A percentile compares a stretch with the other conserved stretches of the same genome.
Evolutionary conservation across 1,140 invertebrate genomes (phyloP).

Genomic region (Drosophila prosaltans): DNA sequence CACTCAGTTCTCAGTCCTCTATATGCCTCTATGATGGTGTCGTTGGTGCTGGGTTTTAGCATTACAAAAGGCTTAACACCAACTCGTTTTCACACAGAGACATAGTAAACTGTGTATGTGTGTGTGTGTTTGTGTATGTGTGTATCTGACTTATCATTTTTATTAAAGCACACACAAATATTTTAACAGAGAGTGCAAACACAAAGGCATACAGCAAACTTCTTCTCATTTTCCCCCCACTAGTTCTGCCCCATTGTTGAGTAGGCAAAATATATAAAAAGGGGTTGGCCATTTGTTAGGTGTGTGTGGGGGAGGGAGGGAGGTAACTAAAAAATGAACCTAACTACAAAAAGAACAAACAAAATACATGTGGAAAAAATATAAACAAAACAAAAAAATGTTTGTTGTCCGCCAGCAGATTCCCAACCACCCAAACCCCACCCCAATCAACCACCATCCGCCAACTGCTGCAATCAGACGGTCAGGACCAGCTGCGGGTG

Average conservation of each 20-base stretch:
- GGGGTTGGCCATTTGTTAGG: not conserved
- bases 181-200: constrained; percentile 53
- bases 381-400: not conserved
- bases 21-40: constrained; percentile 16
- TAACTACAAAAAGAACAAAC: constrained; percentile 5
- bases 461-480: not conserved
- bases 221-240: no score
- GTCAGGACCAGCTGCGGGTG: constrained; percentile 7
- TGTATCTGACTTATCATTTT: constrained; percentile 56
- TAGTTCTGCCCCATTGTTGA: constrained; percentile 3
- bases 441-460: not conserved
- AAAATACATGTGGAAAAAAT: not conserved
- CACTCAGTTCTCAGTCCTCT: constrained; percentile 17
- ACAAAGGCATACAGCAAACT: constrained; percentile 33
- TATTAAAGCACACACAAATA: constrained; percentile 61
- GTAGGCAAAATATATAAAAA: constrained; percentile 5
- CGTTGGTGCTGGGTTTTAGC: constrained; percentile 43
- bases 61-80: constrained; percentile 47
- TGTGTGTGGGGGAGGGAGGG: not conserved
- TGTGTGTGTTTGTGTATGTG: constrained; percentile 7
- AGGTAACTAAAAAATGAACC: not conserved
- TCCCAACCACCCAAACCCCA: no score
- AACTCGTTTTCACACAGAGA: constrained; percentile 6
- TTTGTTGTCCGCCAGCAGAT: not conserved
- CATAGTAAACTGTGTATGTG: not conserved